phyloP scores from a whole-genome alignment of 1,140 invertebrate genomes.

The Papilio aristodemus region DNA sequence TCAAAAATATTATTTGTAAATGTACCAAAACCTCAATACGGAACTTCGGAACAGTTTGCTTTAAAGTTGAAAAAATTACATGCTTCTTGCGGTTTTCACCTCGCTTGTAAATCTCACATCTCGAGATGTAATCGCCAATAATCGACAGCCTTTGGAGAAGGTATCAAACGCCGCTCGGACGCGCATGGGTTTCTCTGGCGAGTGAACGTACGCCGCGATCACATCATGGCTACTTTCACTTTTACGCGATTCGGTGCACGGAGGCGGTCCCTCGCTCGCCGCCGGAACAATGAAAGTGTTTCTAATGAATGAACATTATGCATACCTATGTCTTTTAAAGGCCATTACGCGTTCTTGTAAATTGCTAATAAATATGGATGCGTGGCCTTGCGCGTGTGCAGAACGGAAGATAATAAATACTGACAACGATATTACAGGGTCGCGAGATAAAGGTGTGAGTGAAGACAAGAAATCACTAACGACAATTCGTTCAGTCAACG shows the following conservation, averaged over 20 bases:
- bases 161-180: not conserved
- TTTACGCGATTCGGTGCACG: constrained; percentile 65
- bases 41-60: not conserved
- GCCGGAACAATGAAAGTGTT: constrained; percentile 67
- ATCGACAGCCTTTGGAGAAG: constrained; percentile 15
- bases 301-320: constrained; percentile 48
- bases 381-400: not conserved
- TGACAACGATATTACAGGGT: constrained; percentile 3
- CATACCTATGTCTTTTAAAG: constrained; percentile 29
- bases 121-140: not conserved
- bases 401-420: constrained; percentile 18
- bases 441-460: constrained; percentile 15
- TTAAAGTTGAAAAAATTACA: too few relatives aligned
- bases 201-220: constrained; percentile 50
- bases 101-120: not conserved
- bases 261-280: constrained; percentile 46
- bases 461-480: not conserved
- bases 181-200: constrained; percentile 29
- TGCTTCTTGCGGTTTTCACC: not conserved
- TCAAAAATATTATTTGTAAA: not conserved
- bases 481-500: too few relatives aligned
- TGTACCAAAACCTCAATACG: not conserved
- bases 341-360: constrained; percentile 17
- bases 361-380: constrained; percentile 14
- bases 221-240: constrained; percentile 69